These are phyloP conservation scores for Erinaceus europaeus DNA, from an alignment of 2,113 vertebrate species.

Conservation along the genomic window DNA sequence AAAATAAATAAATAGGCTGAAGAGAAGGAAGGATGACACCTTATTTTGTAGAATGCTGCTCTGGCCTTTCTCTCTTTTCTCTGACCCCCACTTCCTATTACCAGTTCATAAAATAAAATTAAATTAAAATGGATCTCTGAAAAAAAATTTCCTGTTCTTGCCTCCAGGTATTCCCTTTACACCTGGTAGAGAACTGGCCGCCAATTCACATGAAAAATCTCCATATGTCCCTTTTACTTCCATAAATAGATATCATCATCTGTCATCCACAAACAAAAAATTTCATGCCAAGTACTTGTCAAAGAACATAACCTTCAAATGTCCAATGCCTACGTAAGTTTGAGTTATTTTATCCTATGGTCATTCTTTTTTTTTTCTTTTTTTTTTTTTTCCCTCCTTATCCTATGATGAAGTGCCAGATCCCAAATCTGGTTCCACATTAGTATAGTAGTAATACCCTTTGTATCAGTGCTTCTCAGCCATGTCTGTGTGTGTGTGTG, in stretches of 20 bases:
- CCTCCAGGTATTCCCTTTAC: conserved; percentile 28
- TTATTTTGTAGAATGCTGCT: no score
- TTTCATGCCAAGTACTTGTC: not conserved
- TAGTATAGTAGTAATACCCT: not conserved
- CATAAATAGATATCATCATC: conserved; percentile 47
- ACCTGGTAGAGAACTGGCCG: conserved; percentile 12
- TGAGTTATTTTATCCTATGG: not conserved
- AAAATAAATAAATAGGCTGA: no score
- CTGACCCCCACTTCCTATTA: no score
- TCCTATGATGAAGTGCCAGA: not conserved
- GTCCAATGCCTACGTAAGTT: not conserved
- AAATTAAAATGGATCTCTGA: no score
- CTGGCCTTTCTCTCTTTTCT: no score
- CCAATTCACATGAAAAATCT: conserved; percentile 58
- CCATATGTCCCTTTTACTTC: conserved; percentile 41
- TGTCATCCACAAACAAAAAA: conserved; percentile 47
- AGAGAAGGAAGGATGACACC: no score
- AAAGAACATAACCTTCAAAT: not conserved
- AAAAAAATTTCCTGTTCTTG: not conserved
- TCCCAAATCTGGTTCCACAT: not conserved
- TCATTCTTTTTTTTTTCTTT: no score
- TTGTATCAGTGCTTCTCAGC: not conserved
- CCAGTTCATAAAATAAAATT: no score
- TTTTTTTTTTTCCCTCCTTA: no score
- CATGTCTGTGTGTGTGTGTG: no score